These are phyloP conservation scores for Tetramorium parvispinum DNA, from an alignment of 1,140 invertebrate genomes.

Conservation along the genomic window DNA sequence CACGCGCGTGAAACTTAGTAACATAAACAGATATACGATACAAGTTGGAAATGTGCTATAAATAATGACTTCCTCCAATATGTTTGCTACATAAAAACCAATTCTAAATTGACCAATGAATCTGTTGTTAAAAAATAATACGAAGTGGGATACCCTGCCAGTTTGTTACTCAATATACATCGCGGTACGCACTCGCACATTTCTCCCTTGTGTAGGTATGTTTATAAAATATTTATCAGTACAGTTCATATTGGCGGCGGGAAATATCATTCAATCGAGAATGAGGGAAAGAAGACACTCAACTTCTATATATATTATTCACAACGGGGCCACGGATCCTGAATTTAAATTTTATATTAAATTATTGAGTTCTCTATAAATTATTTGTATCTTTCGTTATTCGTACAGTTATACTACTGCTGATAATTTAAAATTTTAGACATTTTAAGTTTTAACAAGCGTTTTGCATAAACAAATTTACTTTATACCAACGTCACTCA, in stretches of 20 bases:
- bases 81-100: neutral
- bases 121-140: constrained; percentile 22
- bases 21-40: neutral
- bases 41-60: neutral
- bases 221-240: constrained; percentile 36
- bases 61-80: neutral
- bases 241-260: neutral
- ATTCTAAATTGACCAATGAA: neutral
- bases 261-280: constrained; percentile 27
- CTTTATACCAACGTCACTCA: neutral
- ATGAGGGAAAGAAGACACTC: neutral
- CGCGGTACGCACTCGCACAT: no score
- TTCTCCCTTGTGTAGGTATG: neutral
- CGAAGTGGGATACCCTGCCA: neutral
- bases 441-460: neutral
- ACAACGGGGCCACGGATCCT: neutral
- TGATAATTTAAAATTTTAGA: neutral
- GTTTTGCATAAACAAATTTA: constrained; percentile 28
- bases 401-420: neutral
- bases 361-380: neutral
- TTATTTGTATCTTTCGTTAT: neutral
- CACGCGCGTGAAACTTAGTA: neutral
- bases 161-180: neutral
- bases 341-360: constrained; percentile 17
- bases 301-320: constrained; percentile 27